Evolutionary conservation across 2,888 invertebrate genomes (phyloP), one percentile per base, ranked within the genome.

Genomic region (Bruchidius siliquastri): DNA sequence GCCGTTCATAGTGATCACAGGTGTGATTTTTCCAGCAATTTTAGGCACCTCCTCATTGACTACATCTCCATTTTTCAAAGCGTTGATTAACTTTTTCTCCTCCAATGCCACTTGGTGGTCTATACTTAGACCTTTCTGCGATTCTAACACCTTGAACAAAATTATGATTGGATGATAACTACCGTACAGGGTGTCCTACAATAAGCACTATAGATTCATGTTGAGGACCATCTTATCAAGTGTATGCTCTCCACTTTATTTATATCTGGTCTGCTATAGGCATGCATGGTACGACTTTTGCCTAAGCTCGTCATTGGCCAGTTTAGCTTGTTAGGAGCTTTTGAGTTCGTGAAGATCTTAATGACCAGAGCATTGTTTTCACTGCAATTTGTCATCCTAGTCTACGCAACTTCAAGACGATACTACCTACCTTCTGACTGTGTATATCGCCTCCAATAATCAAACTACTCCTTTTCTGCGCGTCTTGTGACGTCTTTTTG

Each of bases 61-160:
- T 3, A 92, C 87, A 30, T 89, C 89, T 20, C 94, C 94, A 26
- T 93, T 93, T 81, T 94, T 92, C 76, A 95, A 86, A 13, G 94
- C 94, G 81, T 94, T 91, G 80, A 95, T 91, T 76, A 95, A 88
- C 72, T 93, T 88, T 84, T 94, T 94, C 84, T 95, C 94, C 83
- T 94, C 94, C 30, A 93, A 89, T n/a, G 93, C 94, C 6, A 94
- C 93, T 85, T 93, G 76, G 76, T 21, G 66, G 18, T 84, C 84
- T 72, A 83, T 80, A 74, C 79, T 79, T 74, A 79, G 68, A 68
- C 49, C 49, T 49, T 49, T 49, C 18, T 49, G 49, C 1, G 49
- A 49, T 49, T 49, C 49, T 49, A 49, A 8, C 49, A 49, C 49
- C 49, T 49, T 8, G 49, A 49, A 49, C 49, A 49, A 49, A 49